Conservation (phyloP, 2,888 invertebrate genomes). For the Zelleria hepariella region DNA sequence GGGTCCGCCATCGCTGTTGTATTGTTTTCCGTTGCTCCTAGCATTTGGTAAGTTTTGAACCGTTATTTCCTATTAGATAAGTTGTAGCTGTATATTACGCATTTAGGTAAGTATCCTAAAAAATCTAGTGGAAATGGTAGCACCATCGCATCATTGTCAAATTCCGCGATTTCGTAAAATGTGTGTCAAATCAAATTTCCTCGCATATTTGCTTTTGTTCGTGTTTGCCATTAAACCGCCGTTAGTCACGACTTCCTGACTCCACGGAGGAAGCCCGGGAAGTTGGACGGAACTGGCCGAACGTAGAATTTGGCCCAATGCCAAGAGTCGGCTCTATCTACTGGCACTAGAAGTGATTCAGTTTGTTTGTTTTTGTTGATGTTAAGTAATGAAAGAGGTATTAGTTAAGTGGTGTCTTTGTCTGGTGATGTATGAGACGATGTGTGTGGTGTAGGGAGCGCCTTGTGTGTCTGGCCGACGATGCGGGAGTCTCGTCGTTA, state of each 20-base stretch:
- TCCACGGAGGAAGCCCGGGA: neutral
- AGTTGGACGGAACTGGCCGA: neutral
- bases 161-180: neutral
- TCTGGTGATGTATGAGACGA: constrained; percentile 10
- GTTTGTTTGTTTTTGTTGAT: neutral
- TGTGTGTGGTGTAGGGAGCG: constrained; percentile 24
- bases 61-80: neutral
- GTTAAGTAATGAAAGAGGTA: neutral
- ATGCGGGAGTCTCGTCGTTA: constrained; percentile 40
- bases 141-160: neutral
- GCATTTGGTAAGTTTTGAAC: neutral
- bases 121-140: neutral
- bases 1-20: constrained; percentile 45
- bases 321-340: neutral
- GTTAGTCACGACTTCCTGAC: neutral
- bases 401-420: neutral
- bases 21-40: constrained; percentile 26
- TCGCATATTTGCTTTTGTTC: neutral
- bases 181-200: neutral
- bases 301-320: constrained; percentile 1
- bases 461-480: neutral
- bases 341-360: neutral
- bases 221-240: neutral
- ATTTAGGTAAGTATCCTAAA: neutral
- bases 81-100: neutral